Base-by-base conservation (phyloP, 2,888 invertebrate species). In the Pandemis corylana region DNA sequence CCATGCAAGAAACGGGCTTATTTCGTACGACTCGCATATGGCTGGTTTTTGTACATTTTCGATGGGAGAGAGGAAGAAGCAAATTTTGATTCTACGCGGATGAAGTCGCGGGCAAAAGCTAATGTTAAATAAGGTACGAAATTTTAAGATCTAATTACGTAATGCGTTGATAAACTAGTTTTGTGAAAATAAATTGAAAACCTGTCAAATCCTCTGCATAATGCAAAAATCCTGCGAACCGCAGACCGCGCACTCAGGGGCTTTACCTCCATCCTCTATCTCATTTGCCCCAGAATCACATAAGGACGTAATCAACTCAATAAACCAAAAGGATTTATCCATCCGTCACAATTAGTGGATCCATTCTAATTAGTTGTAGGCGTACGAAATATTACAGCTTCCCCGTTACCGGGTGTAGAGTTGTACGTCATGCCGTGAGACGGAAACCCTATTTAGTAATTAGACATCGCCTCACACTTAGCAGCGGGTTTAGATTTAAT, bases 351-450 rank as follows among this genome's bases (percentile, higher is more conserved):
- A 65, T 71, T 66, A 72, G 49, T 66, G 41, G 59, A n/a, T 46
- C 49, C 61, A 66, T 66, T 66, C 61, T 72, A 72, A 72, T 72
- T 72, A 72, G 66, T 49, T 28, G 56, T 67, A 71, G n/a, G 64
- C 46, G 56, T 56, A 15, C 10, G 44, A 7, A 68, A 28, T 68
- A 5, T 44, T 20, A 20, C 44, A 41, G 66, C 63, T 63, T 42
- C 41, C 63, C 59, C 10, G 65, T 36, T 49, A 49, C 64, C 28
- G 28, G 5, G 64, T 20, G 28, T 44, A 20, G 63, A 42, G 64
- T 46, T 12, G 64, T 64, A 15, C 15, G 64, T 44, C 20, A 51
- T 13, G 36, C 36, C 51, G 51, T 3, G 49, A 13, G 20, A 20
- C 36, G 51, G 67, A 56, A 68, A 42, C 67, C 67, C 67, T 68